Conservation (phyloP, 2,888 invertebrate genomes). For the Phytoseiulus persimilis region DNA sequence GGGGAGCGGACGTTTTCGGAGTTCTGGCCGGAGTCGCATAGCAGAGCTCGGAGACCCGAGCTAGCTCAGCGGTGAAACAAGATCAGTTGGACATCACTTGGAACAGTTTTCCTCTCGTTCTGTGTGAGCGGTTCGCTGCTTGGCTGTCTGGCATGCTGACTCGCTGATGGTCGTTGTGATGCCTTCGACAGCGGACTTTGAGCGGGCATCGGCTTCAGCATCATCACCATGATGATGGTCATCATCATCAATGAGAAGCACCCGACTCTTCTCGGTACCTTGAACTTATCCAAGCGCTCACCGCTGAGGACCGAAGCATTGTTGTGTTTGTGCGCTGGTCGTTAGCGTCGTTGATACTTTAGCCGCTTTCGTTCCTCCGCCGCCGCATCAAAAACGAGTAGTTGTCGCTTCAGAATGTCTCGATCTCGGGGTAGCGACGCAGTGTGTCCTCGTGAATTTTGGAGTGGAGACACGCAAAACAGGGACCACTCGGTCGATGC, state of each 20-base stretch:
- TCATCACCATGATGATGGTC: neutral
- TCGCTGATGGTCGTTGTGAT: neutral
- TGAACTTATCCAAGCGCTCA: neutral
- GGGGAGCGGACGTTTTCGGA: neutral
- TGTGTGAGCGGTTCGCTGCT: neutral
- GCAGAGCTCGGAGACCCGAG: neutral
- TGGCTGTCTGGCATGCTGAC: neutral
- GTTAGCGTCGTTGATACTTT: neutral
- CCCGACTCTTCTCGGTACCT: neutral
- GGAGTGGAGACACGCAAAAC: neutral
- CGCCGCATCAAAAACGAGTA: neutral
- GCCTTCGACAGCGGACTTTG: neutral
- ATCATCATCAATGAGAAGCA: slow-evolving; percentile 5
- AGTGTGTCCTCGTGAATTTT: neutral
- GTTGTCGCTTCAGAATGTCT: neutral
- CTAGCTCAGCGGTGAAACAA: neutral
- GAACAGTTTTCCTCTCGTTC: neutral
- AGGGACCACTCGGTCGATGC: neutral
- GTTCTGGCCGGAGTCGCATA: neutral
- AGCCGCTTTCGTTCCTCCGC: neutral
- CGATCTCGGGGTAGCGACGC: neutral
- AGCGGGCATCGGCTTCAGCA: neutral
- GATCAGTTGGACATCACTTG: neutral
- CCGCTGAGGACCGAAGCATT: neutral
- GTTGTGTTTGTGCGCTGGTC: neutral